These are phyloP conservation scores for Drosophila subsilvestris DNA, from an alignment of 2,888 invertebrate genomes.

Conservation along the genomic window DNA sequence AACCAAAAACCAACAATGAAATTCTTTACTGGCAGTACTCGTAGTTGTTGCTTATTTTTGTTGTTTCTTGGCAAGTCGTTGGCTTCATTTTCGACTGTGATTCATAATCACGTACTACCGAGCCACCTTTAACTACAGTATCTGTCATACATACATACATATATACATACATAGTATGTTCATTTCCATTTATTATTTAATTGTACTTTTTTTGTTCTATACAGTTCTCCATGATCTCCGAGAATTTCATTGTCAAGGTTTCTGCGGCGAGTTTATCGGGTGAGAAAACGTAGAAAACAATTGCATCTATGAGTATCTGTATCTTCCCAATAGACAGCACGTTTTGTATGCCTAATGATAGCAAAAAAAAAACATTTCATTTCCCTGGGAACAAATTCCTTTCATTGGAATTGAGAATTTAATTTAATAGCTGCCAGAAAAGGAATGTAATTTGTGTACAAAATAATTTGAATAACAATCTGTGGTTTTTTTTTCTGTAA, in stretches of 20 bases:
- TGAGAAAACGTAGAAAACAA: constrained; percentile 56
- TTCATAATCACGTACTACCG: constrained; percentile 56
- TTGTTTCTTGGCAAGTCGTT: not conserved
- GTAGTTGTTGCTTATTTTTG: not conserved
- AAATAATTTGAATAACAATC: not conserved
- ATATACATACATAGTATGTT: not conserved
- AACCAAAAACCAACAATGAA: constrained; percentile 1
- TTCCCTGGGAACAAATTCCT: constrained; percentile 25
- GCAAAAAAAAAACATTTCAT: constrained; percentile 7
- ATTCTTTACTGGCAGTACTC: not conserved
- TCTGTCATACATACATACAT: constrained; percentile 10
- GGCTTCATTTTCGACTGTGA: constrained; percentile 18
- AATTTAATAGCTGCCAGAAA: constrained; percentile 27
- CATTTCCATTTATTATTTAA: constrained; percentile 8
- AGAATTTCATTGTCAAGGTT: constrained; percentile 54
- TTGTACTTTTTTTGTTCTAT: constrained; percentile 32
- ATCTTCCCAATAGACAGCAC: constrained; percentile 11
- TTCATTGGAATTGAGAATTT: constrained; percentile 17
- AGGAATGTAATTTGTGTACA: constrained; percentile 14
- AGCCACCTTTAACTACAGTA: constrained; percentile 9
- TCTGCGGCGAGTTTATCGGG: constrained; percentile 13
- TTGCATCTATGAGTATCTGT: constrained; percentile 13
- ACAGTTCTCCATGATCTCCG: constrained; percentile 36
- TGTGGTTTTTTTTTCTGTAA: no score
- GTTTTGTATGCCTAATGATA: constrained; percentile 25